Evolutionary conservation across 2,113 vertebrate genomes (phyloP), one percentile per base, ranked within the genome.

Genomic region (Podilymbus podiceps): DNA sequence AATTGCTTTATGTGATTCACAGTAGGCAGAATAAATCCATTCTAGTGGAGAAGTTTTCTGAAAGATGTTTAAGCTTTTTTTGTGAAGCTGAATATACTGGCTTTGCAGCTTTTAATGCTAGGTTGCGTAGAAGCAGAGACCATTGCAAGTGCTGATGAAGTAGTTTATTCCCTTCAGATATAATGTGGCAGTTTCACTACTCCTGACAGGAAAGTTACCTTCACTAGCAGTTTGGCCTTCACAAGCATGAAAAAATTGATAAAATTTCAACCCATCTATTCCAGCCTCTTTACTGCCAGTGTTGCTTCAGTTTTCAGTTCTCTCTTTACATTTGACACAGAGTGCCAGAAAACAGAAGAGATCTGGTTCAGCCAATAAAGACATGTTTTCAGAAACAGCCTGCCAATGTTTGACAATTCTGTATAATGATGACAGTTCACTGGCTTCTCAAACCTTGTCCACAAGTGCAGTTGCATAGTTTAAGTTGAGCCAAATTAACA

Each of bases 391-490:
- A 80, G 83, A 72, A 90, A 76, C 6, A 84, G 76, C 35, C 35
- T 85, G 83, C 73, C 73, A 78, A 18, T 46, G 35, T 86, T 52
- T 82, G 64, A 95, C 52, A 50, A 60, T 76, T 42, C 72, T 5
- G 13, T 49, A 14, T 67, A 68, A 80, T 12, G 47, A 86, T 68
- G 73, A 89, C 72, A 93, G 35, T 49, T 74, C 72, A 58, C 46
- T 82, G 86, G 86, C 77, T 92, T 79, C 86, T 90, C 82, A 92
- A 78, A 84, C 58, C 44, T 85, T 85, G 84, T 87, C 77, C 86
- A 69, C 66, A 87, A 89, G 53, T 17, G 28, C 6, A 77, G 55
- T 55, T 80, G 72, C 35, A 79, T 24, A n/a, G 75, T 35, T 90
- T 84, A 18, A 60, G 64, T 8, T 53, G 35, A 92, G 60, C 40